Conservation (phyloP, 2,888 invertebrate genomes). For the Alcis repandata region DNA sequence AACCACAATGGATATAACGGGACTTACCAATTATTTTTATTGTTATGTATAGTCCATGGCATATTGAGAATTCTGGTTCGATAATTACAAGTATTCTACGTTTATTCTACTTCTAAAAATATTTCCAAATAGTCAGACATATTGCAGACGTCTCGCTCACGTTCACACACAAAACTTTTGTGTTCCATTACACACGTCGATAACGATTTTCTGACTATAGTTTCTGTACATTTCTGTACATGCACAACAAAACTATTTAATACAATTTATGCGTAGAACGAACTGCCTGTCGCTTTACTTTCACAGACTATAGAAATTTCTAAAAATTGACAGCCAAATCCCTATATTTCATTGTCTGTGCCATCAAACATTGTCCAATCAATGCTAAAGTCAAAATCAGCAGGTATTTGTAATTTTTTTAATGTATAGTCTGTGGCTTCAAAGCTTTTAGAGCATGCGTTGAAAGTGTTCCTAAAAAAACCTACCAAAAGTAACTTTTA, state of each 20-base stretch:
- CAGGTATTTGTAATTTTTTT: too few species aligned
- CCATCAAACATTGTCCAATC: background rate
- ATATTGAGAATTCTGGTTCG: conserved; percentile 63
- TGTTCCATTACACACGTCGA: conserved; percentile 70
- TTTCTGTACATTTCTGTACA: conserved; percentile 56
- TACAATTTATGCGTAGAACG: conserved; percentile 64
- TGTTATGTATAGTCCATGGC: conserved; percentile 79
- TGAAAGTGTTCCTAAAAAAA: too few species aligned
- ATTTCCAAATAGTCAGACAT: conserved; percentile 87
- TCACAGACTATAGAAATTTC: conserved; percentile 16
- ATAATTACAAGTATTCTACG: conserved; percentile 64
- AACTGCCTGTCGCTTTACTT: conserved; percentile 40
- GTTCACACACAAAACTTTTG: conserved; percentile 71
- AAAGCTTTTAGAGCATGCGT: too few species aligned
- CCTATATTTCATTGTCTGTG: background rate
- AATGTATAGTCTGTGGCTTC: too few species aligned
- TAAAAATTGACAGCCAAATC: background rate
- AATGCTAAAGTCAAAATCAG: background rate
- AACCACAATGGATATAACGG: conserved; percentile 52
- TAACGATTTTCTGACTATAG: conserved; percentile 59
- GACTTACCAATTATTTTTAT: conserved; percentile 70
- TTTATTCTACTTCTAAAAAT: conserved; percentile 83
- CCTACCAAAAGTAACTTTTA: too few species aligned
- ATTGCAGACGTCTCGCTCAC: conserved; percentile 84
- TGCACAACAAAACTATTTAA: conserved; percentile 41